A percentile compares a stretch with the other conserved stretches of the same genome.
phyloP scores from a whole-genome alignment of 1,140 invertebrate species.

The Drosophila gunungcola region DNA sequence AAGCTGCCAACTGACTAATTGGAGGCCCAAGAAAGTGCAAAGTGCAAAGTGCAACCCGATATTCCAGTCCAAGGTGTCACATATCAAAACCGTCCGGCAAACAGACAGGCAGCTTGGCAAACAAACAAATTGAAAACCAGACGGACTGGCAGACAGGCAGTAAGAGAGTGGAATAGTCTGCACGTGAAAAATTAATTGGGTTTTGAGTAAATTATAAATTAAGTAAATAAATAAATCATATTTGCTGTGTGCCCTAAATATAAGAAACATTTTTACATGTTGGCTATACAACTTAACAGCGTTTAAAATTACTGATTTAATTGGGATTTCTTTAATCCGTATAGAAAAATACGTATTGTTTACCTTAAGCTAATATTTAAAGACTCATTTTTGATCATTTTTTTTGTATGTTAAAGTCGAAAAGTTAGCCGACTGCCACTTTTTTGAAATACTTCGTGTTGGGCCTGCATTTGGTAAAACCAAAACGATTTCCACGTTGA shows the following conservation, averaged over 20 bases:
- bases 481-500: conserved; percentile 21
- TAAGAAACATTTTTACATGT: no score
- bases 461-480: conserved; percentile 5
- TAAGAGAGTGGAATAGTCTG: not conserved
- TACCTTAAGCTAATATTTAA: conserved; percentile 4
- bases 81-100: conserved; percentile 31
- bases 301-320: no score
- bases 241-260: not conserved
- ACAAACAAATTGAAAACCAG: conserved; percentile 36
- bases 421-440: conserved; percentile 5
- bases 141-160: conserved; percentile 28
- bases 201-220: not conserved
- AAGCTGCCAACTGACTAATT: conserved; percentile 31
- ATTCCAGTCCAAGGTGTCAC: conserved; percentile 36
- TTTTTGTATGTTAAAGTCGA: no score
- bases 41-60: conserved; percentile 3
- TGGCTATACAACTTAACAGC: no score
- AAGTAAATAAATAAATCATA: no score
- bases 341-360: no score
- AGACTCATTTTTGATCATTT: no score
- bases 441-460: conserved; percentile 71
- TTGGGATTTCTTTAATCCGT: conserved; percentile 1
- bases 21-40: conserved; percentile 35
- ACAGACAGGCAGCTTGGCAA: conserved; percentile 11
- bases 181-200: conserved; percentile 3